Conservation (phyloP, 1,140 invertebrate genomes). For the Diabrotica virgifera region DNA sequence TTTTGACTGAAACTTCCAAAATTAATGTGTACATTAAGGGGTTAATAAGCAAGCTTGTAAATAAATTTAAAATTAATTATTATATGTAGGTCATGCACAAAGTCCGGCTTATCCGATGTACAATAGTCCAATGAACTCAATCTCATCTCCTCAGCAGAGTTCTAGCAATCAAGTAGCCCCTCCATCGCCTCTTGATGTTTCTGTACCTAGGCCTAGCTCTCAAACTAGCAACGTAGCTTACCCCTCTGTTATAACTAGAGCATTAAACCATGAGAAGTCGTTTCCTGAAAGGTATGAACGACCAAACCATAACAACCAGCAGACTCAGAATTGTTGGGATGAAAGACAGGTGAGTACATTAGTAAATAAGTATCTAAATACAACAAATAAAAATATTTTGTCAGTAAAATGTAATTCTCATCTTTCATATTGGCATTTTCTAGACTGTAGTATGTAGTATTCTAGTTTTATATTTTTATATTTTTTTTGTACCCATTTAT, state of each 20-base stretch:
- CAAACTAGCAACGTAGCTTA: constrained; percentile 63
- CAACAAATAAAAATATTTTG: too few species aligned
- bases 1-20: too few species aligned
- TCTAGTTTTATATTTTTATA: too few species aligned
- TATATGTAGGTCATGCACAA: constrained; percentile 60
- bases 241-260: constrained; percentile 69
- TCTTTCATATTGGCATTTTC: too few species aligned
- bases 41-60: too few species aligned
- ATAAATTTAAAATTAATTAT: not conserved
- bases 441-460: too few species aligned
- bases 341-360: constrained; percentile 42
- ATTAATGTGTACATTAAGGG: too few species aligned
- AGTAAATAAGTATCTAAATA: too few species aligned
- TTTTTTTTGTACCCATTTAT: too few species aligned
- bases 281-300: constrained; percentile 63
- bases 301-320: constrained; percentile 39
- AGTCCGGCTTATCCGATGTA: constrained; percentile 76
- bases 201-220: constrained; percentile 60
- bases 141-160: constrained; percentile 66
- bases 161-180: constrained; percentile 58
- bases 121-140: constrained; percentile 70
- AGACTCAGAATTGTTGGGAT: constrained; percentile 53
- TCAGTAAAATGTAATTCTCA: too few species aligned
- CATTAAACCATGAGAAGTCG: constrained; percentile 60
- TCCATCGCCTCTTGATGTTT: constrained; percentile 66